Conservation (phyloP, 1,140 invertebrate genomes). For the Ditylenchus dipsaci region DNA sequence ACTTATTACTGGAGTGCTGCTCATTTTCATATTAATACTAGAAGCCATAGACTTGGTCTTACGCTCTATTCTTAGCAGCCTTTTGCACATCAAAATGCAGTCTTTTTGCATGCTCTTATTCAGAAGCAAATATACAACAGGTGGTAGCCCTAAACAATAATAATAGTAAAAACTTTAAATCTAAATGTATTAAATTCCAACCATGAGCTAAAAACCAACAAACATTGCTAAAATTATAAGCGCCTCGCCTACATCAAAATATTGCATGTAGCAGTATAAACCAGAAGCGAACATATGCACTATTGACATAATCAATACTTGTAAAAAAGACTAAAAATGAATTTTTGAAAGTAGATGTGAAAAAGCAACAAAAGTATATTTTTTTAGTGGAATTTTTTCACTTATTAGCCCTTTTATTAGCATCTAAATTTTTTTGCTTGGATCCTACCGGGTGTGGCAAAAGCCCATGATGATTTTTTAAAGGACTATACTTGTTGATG, state of each 20-base stretch:
- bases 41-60: background rate
- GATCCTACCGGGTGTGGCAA: no score
- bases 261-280: slow-evolving; percentile 6
- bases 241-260: background rate
- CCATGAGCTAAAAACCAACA: slow-evolving; percentile 2
- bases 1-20: no score
- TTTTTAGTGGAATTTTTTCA: no score
- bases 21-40: background rate
- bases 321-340: slow-evolving; percentile 2
- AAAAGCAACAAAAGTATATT: background rate
- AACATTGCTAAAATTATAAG: background rate
- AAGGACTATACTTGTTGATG: no score
- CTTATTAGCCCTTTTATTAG: no score
- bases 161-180: background rate
- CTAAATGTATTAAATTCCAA: background rate
- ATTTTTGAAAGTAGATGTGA: background rate
- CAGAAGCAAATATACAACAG: background rate
- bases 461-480: no score
- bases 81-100: background rate
- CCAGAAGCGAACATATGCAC: background rate
- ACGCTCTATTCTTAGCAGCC: background rate
- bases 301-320: background rate
- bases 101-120: slow-evolving; percentile 1
- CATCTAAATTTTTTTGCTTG: no score
- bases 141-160: background rate